A percentile compares a stretch with the other conserved stretches of the same genome.
phyloP scores from a whole-genome alignment of 1,140 invertebrate species.

The Sycophaga agraensis region DNA sequence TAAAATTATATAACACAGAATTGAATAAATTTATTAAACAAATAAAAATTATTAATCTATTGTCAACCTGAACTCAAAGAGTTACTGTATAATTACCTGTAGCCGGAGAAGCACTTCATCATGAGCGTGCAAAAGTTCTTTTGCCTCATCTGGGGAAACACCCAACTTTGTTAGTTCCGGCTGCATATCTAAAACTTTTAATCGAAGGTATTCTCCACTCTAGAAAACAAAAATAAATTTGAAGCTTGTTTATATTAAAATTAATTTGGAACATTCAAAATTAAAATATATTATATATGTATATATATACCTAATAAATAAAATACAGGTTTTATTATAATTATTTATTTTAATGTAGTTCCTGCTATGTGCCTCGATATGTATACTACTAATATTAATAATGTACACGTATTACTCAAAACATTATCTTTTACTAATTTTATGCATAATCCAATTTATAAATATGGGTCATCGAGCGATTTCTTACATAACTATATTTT shows the following conservation, averaged over 20 bases:
- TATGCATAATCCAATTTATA: too few relatives aligned
- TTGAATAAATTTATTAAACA: background rate
- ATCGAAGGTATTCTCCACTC: conserved; percentile 80
- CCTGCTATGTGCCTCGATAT: too few relatives aligned
- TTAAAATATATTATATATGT: background rate
- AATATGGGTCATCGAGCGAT: too few relatives aligned
- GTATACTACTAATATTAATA: too few relatives aligned
- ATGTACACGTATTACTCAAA: too few relatives aligned
- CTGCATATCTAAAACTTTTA: conserved; percentile 83
- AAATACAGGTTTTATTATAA: background rate
- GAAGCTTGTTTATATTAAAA: too few relatives aligned
- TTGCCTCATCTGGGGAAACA: conserved; percentile 72
- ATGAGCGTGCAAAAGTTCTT: conserved; percentile 74
- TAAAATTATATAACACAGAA: background rate
- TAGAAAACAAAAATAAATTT: conserved; percentile 54
- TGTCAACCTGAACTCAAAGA: too few relatives aligned
- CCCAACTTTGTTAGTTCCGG: conserved; percentile 84
- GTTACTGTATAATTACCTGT: conserved; percentile 62
- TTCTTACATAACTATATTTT: too few relatives aligned
- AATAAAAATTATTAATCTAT: too few relatives aligned
- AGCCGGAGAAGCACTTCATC: conserved; percentile 82
- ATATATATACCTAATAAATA: background rate
- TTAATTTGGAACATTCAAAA: too few relatives aligned
- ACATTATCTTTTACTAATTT: too few relatives aligned
- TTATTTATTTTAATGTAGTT: background rate